Conservation (phyloP, 2,888 invertebrate genomes). For the Tachystola acroxantha region DNA sequence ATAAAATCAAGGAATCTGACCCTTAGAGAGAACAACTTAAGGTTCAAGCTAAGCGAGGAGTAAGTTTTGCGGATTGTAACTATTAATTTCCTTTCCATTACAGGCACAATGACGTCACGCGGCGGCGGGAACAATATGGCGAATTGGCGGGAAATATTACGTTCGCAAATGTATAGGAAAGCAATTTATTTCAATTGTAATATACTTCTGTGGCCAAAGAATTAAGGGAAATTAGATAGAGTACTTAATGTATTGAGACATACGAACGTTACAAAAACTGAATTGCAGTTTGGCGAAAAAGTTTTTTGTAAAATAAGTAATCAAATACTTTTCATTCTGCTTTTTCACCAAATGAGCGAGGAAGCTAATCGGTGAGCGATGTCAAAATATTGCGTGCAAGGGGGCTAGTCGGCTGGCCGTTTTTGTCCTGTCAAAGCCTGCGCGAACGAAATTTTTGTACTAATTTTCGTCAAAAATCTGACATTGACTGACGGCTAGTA, state of each 20-base stretch:
- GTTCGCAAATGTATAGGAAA: constrained; percentile 18
- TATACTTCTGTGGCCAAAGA: neutral
- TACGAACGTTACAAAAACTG: too few species aligned
- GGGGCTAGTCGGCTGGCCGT: too few species aligned
- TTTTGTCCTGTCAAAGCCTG: too few species aligned
- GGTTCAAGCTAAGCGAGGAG: neutral
- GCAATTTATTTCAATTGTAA: neutral
- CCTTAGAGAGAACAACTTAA: constrained; percentile 21
- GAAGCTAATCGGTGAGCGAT: too few species aligned
- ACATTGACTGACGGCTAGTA: too few species aligned
- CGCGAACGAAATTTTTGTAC: too few species aligned
- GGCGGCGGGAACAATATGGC: constrained; percentile 56
- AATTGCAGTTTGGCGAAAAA: too few species aligned
- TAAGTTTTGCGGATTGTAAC: constrained; percentile 39
- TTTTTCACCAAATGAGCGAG: too few species aligned
- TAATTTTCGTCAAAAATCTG: too few species aligned
- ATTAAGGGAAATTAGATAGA: neutral
- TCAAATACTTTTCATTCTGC: too few species aligned
- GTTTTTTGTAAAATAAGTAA: too few species aligned
- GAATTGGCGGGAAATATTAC: constrained; percentile 55
- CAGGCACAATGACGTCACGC: constrained; percentile 58
- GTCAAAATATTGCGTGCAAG: too few species aligned
- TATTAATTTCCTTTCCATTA: constrained; percentile 71
- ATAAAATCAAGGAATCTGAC: constrained; percentile 17
- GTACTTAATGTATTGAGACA: neutral